These are phyloP conservation scores for Scaptodrosophila lebanonensis DNA, from an alignment of 1,140 invertebrate species.

Conservation along the genomic window DNA sequence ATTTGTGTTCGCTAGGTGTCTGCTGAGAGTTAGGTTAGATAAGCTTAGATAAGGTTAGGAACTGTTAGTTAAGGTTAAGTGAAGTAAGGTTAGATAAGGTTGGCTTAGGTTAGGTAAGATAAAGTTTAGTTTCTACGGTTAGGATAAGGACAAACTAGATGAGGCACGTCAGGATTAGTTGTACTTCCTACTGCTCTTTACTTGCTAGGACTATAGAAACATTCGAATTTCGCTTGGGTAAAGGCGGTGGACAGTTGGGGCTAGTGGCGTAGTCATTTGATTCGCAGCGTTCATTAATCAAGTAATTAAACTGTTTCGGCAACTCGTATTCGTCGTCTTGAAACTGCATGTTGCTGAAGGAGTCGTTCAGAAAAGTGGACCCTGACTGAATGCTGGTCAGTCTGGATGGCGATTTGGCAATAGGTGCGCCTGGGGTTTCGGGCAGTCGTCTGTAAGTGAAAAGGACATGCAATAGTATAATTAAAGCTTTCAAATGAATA, in stretches of 20 bases:
- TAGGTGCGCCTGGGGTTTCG: not conserved
- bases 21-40: no score
- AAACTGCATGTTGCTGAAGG: slow-evolving; percentile 11
- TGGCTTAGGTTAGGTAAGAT: no score
- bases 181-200: no score
- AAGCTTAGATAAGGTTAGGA: no score
- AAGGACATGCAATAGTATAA: not conserved
- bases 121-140: no score
- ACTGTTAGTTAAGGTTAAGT: no score
- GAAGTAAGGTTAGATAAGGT: no score
- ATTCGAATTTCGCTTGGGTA: slow-evolving; percentile 54
- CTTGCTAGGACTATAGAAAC: no score
- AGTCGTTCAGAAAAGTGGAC: slow-evolving; percentile 33
- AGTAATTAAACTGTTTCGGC: slow-evolving; percentile 31
- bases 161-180: no score
- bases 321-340: slow-evolving; percentile 46
- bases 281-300: slow-evolving; percentile 6
- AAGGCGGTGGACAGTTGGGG: slow-evolving; percentile 45
- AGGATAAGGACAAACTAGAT: no score
- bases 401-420: slow-evolving; percentile 1
- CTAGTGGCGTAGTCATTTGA: slow-evolving; percentile 23
- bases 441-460: not conserved
- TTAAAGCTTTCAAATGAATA: not conserved
- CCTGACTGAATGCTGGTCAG: slow-evolving; percentile 22
- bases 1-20: no score